A percentile compares a stretch with the other conserved stretches of the same genome.
Evolutionary conservation across 1,140 invertebrate species (phyloP).

Genomic region (Oryctes rhinoceros): DNA sequence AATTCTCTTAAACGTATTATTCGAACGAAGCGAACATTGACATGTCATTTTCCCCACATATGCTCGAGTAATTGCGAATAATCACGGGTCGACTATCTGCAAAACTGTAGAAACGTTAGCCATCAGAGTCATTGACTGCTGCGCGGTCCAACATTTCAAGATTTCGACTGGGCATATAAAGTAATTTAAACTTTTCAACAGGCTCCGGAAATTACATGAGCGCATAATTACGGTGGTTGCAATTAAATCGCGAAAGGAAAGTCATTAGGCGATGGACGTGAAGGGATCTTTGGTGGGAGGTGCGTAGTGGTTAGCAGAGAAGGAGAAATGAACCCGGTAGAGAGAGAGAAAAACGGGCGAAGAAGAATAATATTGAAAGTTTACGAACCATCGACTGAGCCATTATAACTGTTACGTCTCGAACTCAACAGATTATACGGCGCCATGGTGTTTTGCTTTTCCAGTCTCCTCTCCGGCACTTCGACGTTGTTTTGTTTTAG

Average conservation of each 20-base stretch:
- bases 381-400: slow-evolving; percentile 47
- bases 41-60: slow-evolving; percentile 24
- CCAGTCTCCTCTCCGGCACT: slow-evolving; percentile 10
- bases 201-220: slow-evolving; percentile 54
- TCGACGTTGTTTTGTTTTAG: slow-evolving; percentile 25
- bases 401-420: slow-evolving; percentile 43
- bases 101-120: slow-evolving; percentile 34
- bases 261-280: slow-evolving; percentile 46
- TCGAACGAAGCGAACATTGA: slow-evolving; percentile 18
- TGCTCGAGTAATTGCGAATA: slow-evolving; percentile 28
- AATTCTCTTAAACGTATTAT: slow-evolving; percentile 1
- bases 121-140: slow-evolving; percentile 40
- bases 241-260: slow-evolving; percentile 52
- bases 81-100: slow-evolving; percentile 28
- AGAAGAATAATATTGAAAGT: slow-evolving; percentile 51
- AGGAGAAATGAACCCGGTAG: not conserved
- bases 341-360: slow-evolving; percentile 34
- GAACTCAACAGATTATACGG: slow-evolving; percentile 46
- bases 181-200: slow-evolving; percentile 58
- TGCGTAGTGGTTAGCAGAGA: slow-evolving; percentile 9
- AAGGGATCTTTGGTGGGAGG: not conserved
- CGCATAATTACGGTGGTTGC: slow-evolving; percentile 55
- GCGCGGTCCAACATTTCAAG: slow-evolving; percentile 16
- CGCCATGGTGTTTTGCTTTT: slow-evolving; percentile 39
- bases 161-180: slow-evolving; percentile 50